Evolutionary conservation across 1,140 invertebrate species (phyloP), one percentile per base, ranked within the genome.

Genomic region (Drosophila simulans): DNA sequence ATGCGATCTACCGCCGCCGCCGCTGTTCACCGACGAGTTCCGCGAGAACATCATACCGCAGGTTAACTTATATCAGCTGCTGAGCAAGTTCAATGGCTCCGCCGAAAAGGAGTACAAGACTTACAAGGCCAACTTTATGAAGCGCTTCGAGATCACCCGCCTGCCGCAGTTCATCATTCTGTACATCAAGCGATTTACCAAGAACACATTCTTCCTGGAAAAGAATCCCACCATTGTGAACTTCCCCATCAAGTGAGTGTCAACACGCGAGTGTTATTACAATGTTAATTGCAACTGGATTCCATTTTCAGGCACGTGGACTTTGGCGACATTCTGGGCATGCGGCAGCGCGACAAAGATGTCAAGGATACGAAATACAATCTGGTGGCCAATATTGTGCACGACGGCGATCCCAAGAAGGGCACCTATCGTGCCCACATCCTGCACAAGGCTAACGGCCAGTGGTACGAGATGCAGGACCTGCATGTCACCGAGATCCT

Each of bases 211-310:
- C 93, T 99, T 99, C 89, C 95, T 98, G 12, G 99, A 99, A 92
- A 99, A 99, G 93, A 99, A 99, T 94, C 98, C 98, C 10, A 99
- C 99, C 0, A 99, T 99, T 92, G 98, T 99, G 0, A 99, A 99
- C 93, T 99, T 99, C 92, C 98, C 99, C 5, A 97, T 99, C 43
- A 98, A 98, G 97, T 98, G 93, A 96, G 96, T 95, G 15, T 7
- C 7, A 3, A 0, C n/a, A 7, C n/a, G 22, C 20, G 3, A 48
- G 0, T 0, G 0, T 0, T 15, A 3, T 15, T n/a, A 13, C n/a
- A 10, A 10, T 17, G 1, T 7, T 31, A 8, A 27, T 8, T 45
- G 4, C 25, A n/a, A 31, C 12, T 31, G 0, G 31, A 0, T 51
- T 17, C 8, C 1, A 2, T 15, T 51, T 51, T 42, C 11, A 98